A percentile compares a stretch with the other conserved stretches of the same genome.
These are phyloP conservation scores for Hydropsyche betteni DNA, from an alignment of 2,888 invertebrate species.

Conservation along the genomic window DNA sequence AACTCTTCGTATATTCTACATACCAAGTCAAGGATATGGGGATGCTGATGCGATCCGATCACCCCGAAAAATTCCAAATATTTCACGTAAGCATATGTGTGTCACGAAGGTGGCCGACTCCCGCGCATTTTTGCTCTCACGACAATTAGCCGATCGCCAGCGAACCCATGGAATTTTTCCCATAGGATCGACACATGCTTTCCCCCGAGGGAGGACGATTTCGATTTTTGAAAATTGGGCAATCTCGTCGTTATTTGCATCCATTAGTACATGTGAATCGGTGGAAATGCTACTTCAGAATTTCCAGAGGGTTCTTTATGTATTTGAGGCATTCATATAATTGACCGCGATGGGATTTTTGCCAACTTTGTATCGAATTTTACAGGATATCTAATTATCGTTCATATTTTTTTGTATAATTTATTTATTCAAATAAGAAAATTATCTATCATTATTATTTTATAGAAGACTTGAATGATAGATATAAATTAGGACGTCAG, in stretches of 20 bases:
- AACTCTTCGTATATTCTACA: too few species aligned
- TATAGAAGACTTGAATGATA: too few species aligned
- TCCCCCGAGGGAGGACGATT: slow-evolving; percentile 1
- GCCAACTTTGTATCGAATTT: too few species aligned
- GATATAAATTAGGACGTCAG: too few species aligned
- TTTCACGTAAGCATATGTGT: slow-evolving; percentile 36
- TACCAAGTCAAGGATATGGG: not conserved
- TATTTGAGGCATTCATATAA: too few species aligned
- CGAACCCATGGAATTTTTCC: slow-evolving; percentile 25
- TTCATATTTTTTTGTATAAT: too few species aligned
- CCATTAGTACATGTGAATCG: not conserved
- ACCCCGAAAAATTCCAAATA: slow-evolving; percentile 45
- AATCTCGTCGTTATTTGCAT: slow-evolving; percentile 18
- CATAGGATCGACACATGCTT: slow-evolving; percentile 22
- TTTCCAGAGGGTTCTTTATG: too few species aligned
- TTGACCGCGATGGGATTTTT: too few species aligned
- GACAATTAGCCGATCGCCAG: slow-evolving; percentile 6
- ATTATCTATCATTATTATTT: too few species aligned
- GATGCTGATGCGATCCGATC: slow-evolving; percentile 36
- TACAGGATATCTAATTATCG: too few species aligned
- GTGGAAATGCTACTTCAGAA: too few species aligned
- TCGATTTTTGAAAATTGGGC: slow-evolving; percentile 2
- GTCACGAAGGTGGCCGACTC: slow-evolving; percentile 31
- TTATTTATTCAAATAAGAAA: too few species aligned
- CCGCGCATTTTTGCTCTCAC: slow-evolving; percentile 33